Conservation (phyloP, 2,113 vertebrate genomes). For the Penelope pileata region DNA sequence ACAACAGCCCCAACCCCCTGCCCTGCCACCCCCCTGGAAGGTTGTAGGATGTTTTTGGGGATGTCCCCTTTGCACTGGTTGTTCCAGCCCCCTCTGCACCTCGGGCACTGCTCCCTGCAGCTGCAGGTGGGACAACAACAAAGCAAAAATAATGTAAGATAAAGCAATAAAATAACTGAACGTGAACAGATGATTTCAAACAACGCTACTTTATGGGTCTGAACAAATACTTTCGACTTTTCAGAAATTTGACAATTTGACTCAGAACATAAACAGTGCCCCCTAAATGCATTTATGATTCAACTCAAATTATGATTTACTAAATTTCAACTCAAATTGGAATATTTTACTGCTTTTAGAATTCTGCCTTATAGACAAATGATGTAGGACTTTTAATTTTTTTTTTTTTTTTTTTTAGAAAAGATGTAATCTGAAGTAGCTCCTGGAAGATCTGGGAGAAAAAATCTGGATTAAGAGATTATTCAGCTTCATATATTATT, state of each 20-base stretch:
- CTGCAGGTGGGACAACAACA: not conserved
- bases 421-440: not conserved
- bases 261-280: not conserved
- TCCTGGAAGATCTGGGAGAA: not conserved
- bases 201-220: not conserved
- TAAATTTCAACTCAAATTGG: not conserved
- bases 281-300: not conserved
- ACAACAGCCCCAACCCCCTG: not conserved
- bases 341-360: not conserved
- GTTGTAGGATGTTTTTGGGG: not conserved
- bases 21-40: not conserved
- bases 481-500: not conserved
- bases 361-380: not conserved
- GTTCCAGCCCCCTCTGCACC: not conserved
- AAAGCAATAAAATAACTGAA: not conserved
- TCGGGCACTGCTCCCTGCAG: no score
- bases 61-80: not conserved
- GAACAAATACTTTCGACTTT: not conserved
- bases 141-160: not conserved
- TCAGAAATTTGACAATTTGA: slow-evolving; percentile 2
- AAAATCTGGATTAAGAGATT: slow-evolving; percentile 5
- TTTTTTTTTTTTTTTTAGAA: not conserved
- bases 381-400: not conserved
- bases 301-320: not conserved
- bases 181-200: not conserved